These are phyloP conservation scores for Neodontobutis hainanensis DNA, from an alignment of 2,113 vertebrate genomes.

Conservation along the genomic window DNA sequence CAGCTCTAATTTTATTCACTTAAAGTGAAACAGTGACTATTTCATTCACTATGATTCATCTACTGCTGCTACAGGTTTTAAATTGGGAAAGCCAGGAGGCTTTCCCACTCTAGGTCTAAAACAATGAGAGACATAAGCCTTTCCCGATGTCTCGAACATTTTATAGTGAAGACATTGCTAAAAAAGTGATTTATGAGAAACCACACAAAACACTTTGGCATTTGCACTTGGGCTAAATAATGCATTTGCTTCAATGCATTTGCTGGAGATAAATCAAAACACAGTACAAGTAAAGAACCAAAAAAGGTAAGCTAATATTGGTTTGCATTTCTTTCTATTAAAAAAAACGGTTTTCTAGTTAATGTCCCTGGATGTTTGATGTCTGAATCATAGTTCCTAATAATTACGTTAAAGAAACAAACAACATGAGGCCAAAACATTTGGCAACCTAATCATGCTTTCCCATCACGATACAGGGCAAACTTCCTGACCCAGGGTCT, in stretches of 20 bases:
- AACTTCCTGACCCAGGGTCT: constrained; percentile 65
- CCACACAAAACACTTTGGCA: too few species aligned
- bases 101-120: not conserved
- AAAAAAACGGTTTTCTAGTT: not conserved
- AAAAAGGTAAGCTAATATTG: not conserved
- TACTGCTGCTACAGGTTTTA: not conserved
- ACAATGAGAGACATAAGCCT: constrained; percentile 4
- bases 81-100: too few species aligned
- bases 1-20: not conserved
- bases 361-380: constrained; percentile 23
- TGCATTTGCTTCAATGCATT: constrained; percentile 1
- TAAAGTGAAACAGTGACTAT: constrained; percentile 1
- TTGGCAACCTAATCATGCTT: constrained; percentile 58
- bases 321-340: not conserved
- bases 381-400: constrained; percentile 32
- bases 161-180: too few species aligned
- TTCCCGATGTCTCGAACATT: constrained; percentile 6
- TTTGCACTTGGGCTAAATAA: too few species aligned
- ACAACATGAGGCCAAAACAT: constrained; percentile 57
- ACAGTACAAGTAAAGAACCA: not conserved
- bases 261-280: not conserved
- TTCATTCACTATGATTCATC: not conserved
- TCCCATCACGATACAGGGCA: constrained; percentile 58
- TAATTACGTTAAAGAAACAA: constrained; percentile 54
- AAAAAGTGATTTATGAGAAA: too few species aligned